phyloP scores from a whole-genome alignment of 1,140 invertebrate genomes.

The Akabosia matsudoensis region DNA sequence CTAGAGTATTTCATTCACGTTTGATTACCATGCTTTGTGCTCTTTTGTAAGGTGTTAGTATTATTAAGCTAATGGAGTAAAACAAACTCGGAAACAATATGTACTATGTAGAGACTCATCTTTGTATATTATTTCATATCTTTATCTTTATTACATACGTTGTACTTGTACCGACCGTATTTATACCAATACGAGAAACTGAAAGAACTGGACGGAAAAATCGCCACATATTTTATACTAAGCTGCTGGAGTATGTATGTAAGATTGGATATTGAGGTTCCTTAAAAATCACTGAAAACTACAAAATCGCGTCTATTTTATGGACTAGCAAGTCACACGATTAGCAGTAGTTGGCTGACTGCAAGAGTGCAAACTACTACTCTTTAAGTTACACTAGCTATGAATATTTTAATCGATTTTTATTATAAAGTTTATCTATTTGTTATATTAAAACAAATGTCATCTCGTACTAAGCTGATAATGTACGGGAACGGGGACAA shows the following conservation, averaged over 20 bases:
- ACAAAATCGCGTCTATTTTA: no score
- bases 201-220: constrained; percentile 16
- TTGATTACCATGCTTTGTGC: constrained; percentile 6
- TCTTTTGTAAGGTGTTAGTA: not conserved
- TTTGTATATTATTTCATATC: not conserved
- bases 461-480: not conserved
- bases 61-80: no score
- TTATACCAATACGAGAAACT: not conserved
- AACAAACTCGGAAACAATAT: no score
- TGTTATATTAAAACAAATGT: not conserved
- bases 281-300: not conserved
- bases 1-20: not conserved
- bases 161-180: no score
- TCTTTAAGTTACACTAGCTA: not conserved
- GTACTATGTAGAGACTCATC: not conserved
- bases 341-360: not conserved
- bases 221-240: not conserved
- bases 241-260: not conserved
- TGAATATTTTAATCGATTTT: no score
- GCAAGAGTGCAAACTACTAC: constrained; percentile 3
- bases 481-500: not conserved
- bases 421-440: no score
- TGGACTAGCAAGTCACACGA: no score
- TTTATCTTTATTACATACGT: no score
- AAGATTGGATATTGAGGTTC: constrained; percentile 3